Conservation (phyloP, 1,140 invertebrate species). For the Lordiphosa mommai region DNA sequence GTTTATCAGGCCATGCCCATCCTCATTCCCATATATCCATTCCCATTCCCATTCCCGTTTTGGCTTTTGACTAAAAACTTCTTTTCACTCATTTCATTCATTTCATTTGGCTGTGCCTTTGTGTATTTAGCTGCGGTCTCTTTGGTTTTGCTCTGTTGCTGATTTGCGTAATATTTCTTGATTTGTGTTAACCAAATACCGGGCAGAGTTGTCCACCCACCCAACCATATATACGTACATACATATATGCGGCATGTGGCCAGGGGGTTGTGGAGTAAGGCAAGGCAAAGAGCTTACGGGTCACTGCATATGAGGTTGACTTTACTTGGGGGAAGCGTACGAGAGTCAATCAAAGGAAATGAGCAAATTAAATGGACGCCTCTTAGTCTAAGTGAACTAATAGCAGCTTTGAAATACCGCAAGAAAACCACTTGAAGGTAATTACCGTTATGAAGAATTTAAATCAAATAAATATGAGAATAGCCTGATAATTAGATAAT, state of each 20-base stretch:
- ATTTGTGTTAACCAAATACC: conserved; percentile 20
- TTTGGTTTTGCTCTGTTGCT: neutral
- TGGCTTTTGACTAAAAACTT: conserved; percentile 17
- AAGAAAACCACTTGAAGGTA: too few relatives aligned
- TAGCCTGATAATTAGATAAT: too few relatives aligned
- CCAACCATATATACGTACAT: neutral
- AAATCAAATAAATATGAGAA: too few relatives aligned
- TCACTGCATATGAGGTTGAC: too few relatives aligned
- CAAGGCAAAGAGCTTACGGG: too few relatives aligned
- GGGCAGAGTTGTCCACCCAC: neutral
- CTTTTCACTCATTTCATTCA: conserved; percentile 43
- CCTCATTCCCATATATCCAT: neutral
- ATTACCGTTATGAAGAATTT: too few relatives aligned
- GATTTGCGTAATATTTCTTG: conserved; percentile 48
- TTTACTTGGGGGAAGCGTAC: too few relatives aligned
- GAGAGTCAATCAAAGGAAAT: too few relatives aligned
- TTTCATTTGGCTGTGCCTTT: conserved; percentile 16
- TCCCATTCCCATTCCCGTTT: too few relatives aligned
- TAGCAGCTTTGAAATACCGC: neutral
- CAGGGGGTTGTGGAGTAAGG: too few relatives aligned
- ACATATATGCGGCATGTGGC: neutral
- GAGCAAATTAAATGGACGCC: too few relatives aligned
- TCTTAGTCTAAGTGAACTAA: neutral
- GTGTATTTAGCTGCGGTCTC: conserved; percentile 11
- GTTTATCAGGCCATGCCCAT: conserved; percentile 14